Percentiles rank a stretch among this genome's conserved stretches.
These are phyloP conservation scores for Callaeas wilsoni DNA, from an alignment of 2,113 vertebrate genomes.

Conservation along the genomic window DNA sequence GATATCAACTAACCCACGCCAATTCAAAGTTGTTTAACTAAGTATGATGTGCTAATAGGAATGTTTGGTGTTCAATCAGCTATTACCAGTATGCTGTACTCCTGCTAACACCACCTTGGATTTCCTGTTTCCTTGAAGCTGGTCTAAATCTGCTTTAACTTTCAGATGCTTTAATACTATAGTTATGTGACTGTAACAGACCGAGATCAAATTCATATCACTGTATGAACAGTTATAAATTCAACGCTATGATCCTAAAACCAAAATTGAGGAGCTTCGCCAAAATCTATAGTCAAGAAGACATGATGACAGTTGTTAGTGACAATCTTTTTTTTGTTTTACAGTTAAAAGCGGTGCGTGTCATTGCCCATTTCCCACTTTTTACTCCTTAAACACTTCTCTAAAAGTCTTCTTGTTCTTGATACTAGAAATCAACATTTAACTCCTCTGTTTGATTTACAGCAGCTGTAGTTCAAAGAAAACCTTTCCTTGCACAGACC, in stretches of 20 bases:
- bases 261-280: not conserved
- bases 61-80: not conserved
- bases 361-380: not conserved
- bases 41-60: not conserved
- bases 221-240: not conserved
- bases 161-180: not conserved
- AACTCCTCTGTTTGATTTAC: not conserved
- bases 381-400: not conserved
- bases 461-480: not conserved
- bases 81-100: not conserved
- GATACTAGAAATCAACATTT: not conserved
- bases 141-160: not conserved
- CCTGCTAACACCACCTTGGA: not conserved
- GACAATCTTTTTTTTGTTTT: not conserved
- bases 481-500: not conserved
- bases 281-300: not conserved
- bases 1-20: not conserved
- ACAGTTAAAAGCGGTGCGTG: not conserved
- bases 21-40: not conserved
- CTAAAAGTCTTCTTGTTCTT: not conserved
- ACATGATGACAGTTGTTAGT: not conserved
- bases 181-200: not conserved
- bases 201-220: not conserved
- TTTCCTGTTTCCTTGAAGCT: not conserved
- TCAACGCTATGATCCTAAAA: not conserved